Evolutionary conservation across 2,888 invertebrate genomes (phyloP).

Genomic region (Pandemis cinnamomeana): DNA sequence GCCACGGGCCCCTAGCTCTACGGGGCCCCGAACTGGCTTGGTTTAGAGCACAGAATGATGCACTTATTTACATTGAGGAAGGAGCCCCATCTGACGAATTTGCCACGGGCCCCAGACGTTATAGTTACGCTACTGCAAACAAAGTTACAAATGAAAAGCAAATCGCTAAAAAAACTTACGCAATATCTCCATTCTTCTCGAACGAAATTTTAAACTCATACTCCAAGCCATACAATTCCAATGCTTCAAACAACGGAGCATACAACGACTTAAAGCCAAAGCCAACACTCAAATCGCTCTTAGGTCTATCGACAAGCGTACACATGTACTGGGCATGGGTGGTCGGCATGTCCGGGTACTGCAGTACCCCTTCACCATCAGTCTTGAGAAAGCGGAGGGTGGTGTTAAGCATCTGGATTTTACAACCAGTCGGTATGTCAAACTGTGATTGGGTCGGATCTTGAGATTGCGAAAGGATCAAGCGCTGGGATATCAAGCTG

Average conservation of each 20-base stretch:
- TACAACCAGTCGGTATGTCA: constrained; percentile 44
- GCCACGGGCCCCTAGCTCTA: too few relatives aligned
- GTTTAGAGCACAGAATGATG: too few relatives aligned
- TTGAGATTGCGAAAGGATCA: constrained; percentile 13
- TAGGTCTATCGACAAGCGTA: constrained; percentile 46
- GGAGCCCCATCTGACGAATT: too few relatives aligned
- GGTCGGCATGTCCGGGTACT: constrained; percentile 54
- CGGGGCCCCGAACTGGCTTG: too few relatives aligned
- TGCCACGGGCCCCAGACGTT: too few relatives aligned
- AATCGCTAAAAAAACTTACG: constrained; percentile 41
- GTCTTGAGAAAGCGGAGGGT: constrained; percentile 60
- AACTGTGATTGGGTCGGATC: not conserved
- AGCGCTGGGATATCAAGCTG: constrained; percentile 32
- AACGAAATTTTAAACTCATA: constrained; percentile 44
- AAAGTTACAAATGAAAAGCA: too few relatives aligned
- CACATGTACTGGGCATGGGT: constrained; percentile 51
- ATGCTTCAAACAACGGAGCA: constrained; percentile 53
- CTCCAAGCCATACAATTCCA: constrained; percentile 45
- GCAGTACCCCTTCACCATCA: constrained; percentile 43
- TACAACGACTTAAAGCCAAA: constrained; percentile 49
- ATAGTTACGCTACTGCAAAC: too few relatives aligned
- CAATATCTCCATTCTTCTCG: constrained; percentile 22
- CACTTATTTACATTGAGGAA: too few relatives aligned
- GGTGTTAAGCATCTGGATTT: constrained; percentile 51
- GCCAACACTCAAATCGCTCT: constrained; percentile 38